Evolutionary conservation across 2,888 invertebrate species (phyloP), one percentile per base, ranked within the genome.

Genomic region (Odontocolon sp.): DNA sequence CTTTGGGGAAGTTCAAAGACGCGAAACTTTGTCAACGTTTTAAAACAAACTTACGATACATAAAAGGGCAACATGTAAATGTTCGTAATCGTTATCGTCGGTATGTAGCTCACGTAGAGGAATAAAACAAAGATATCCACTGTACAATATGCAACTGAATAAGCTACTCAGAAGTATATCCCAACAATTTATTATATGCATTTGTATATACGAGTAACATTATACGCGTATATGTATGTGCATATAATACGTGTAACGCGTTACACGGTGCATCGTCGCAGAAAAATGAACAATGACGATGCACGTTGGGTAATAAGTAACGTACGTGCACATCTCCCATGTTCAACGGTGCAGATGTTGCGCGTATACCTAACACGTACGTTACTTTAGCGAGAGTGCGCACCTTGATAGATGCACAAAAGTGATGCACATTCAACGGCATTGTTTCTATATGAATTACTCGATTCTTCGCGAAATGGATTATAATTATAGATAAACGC

Each of bases 211-310:
- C 8, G 36, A 8, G 9, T 14, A 16, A 14, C 40, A 57, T 69
- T 33, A 59, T 75, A 47, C 23, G 8, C 11, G 64, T 50, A 23
- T n/a, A n/a, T n/a, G n/a, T n/a, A n/a, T n/a, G n/a, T n/a, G n/a
- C n/a, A n/a, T 26, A 42, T 71, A 42, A 56, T 71, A 54, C 14
- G 47, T 47, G 64, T 50, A 50, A 73, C 66, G 64, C 59, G 64
- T 64, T 70, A 63, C 59, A 70, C 70, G 69, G 64, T 57, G 31
- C 28, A 38, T 57, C 23, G 64, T 28, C 57, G 64, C 47, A 45
- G 57, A 73, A 80, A 67, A 77, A 78, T 76, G 72, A 76, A 80
- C 78, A 80, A 80, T 78, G 75, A 80, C 80, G 63, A 66, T 69
- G 74, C 78, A 78, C 78, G 78, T 74, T 74, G 66, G 75, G 78